These are phyloP conservation scores for Diachasmimorpha longicaudata DNA, from an alignment of 1,140 invertebrate genomes.

Conservation along the genomic window DNA sequence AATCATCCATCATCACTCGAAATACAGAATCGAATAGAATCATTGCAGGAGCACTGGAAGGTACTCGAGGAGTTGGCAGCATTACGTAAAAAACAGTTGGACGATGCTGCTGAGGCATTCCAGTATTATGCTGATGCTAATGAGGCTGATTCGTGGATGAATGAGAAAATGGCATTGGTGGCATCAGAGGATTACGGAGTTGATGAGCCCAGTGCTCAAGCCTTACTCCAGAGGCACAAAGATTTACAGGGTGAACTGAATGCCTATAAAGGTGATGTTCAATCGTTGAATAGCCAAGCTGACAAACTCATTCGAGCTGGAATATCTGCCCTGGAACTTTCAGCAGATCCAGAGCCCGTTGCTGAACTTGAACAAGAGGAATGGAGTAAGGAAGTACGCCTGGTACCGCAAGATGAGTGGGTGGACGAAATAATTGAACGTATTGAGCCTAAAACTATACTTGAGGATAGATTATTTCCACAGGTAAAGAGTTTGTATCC, in stretches of 20 bases:
- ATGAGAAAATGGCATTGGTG: slow-evolving; percentile 89
- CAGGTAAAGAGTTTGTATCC: slow-evolving; percentile 90
- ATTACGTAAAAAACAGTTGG: slow-evolving; percentile 83
- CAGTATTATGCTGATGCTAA: slow-evolving; percentile 97
- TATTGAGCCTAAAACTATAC: slow-evolving; percentile 81
- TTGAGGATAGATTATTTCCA: slow-evolving; percentile 85
- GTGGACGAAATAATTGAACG: slow-evolving; percentile 89
- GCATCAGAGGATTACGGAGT: slow-evolving; percentile 86
- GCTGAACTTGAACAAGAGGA: slow-evolving; percentile 75
- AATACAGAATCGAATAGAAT: slow-evolving; percentile 80
- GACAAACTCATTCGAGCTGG: slow-evolving; percentile 80
- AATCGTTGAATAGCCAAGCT: slow-evolving; percentile 84
- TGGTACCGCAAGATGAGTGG: slow-evolving; percentile 89
- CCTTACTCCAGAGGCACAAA: slow-evolving; percentile 83
- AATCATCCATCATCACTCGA: slow-evolving; percentile 79
- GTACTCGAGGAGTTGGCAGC: slow-evolving; percentile 83
- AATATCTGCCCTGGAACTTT: slow-evolving; percentile 76
- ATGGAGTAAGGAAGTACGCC: slow-evolving; percentile 76
- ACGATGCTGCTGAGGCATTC: slow-evolving; percentile 94
- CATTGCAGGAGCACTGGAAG: slow-evolving; percentile 84
- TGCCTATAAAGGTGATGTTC: slow-evolving; percentile 89
- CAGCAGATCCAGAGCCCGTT: slow-evolving; percentile 70
- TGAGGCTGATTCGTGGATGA: slow-evolving; percentile 97
- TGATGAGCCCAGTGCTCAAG: slow-evolving; percentile 88
- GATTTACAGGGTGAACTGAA: slow-evolving; percentile 90